Conservation (phyloP, 1,140 invertebrate species). For the Cydia fagiglandana region DNA sequence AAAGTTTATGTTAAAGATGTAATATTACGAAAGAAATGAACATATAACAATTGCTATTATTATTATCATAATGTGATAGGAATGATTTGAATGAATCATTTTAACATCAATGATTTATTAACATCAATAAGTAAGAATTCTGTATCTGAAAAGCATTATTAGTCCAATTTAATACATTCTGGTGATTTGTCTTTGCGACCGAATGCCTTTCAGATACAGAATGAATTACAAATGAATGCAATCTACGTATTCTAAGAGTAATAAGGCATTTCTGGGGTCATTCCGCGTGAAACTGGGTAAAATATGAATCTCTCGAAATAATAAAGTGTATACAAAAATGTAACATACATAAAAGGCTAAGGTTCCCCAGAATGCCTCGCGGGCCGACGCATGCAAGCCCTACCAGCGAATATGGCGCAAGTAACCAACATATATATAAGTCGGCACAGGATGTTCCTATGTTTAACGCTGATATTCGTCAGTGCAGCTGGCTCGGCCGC, state of each 20-base stretch:
- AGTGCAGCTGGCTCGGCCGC: not conserved
- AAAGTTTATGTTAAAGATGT: conserved; percentile 51
- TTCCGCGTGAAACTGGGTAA: conserved; percentile 26
- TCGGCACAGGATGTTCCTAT: not conserved
- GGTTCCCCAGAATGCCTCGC: conserved; percentile 20
- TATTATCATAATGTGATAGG: conserved; percentile 53
- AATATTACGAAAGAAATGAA: conserved; percentile 55
- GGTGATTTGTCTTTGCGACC: not conserved
- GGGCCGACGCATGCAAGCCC: not conserved
- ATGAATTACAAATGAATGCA: conserved; percentile 7
- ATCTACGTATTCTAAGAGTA: conserved; percentile 17
- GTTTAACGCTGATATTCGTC: not conserved
- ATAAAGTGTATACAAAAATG: conserved; percentile 27
- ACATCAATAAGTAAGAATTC: conserved; percentile 28
- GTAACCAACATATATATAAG: not conserved
- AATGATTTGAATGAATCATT: conserved; percentile 68
- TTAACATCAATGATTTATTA: conserved; percentile 46
- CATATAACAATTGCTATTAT: conserved; percentile 43
- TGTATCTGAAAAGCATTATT: conserved; percentile 44
- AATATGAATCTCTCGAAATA: conserved; percentile 29
- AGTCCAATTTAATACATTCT: conserved; percentile 38
- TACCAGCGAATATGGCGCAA: not conserved
- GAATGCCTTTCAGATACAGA: not conserved
- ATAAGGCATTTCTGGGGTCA: conserved; percentile 32
- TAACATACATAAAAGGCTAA: conserved; percentile 10